These are phyloP conservation scores for Copsychus sechellarum DNA, from an alignment of 2,113 vertebrate species.

Conservation along the genomic window DNA sequence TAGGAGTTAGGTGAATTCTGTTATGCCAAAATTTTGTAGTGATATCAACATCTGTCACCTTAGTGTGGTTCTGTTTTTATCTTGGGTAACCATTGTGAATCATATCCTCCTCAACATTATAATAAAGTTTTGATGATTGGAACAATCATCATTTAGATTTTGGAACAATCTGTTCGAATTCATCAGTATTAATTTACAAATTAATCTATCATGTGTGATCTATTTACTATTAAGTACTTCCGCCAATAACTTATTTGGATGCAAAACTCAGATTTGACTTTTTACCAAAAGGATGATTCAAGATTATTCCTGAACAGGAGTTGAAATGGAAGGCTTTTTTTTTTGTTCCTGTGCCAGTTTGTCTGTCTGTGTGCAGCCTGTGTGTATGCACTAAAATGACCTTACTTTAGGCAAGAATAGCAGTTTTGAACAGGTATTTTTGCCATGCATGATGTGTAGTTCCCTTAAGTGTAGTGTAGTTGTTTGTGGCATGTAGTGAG, in stretches of 20 bases:
- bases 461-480: not conserved
- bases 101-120: not conserved
- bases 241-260: not conserved
- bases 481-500: conserved; percentile 51
- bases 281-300: not conserved
- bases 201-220: not conserved
- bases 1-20: not conserved
- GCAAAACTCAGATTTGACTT: not conserved
- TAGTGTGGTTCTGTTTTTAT: not conserved
- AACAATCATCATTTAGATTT: not conserved
- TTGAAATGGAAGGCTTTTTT: conserved; percentile 1
- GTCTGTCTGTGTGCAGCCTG: not conserved
- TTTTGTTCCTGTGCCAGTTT: not conserved
- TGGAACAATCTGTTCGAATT: not conserved
- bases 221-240: not conserved
- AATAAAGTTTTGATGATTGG: not conserved
- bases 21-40: not conserved
- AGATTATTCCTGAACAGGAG: not conserved
- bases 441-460: conserved; percentile 16
- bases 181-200: not conserved
- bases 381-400: not conserved
- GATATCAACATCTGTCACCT: not conserved
- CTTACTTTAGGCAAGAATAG: not conserved
- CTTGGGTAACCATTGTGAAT: not conserved
- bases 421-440: not conserved